Evolutionary conservation across 2,113 vertebrate species (phyloP), one percentile per base, ranked within the genome.

Genomic region (Pangasianodon gigas): DNA sequence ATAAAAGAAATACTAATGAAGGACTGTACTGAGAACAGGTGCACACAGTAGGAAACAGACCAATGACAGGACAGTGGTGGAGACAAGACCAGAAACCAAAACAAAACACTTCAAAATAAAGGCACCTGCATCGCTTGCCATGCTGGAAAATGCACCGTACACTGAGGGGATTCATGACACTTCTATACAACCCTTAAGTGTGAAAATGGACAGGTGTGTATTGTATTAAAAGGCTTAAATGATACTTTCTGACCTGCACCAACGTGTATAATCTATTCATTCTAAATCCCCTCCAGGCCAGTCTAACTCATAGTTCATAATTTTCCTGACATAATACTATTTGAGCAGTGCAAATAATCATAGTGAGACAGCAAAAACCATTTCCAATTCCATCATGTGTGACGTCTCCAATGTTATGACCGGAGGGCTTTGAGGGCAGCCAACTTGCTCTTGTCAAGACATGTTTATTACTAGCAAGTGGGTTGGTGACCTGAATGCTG

Each of bases 381-480:
- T 41, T 54, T 83, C 48, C 60, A 71, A 10, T 88, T 88, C 60
- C 51, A 48, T 41, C 44, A 26, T 81, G 52, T 74, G 83, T 81
- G 60, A 85, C 79, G 32, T 91, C 88, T 87, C 24, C 13, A 81
- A 21, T 75, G 62, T 86, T n/a, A n/a, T 81, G 62, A 80, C 60
- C 86, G 32, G 54, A 82, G 56, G 83, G 44, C 86, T 86, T 37
- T 83, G 54, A 86, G 86, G 80, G 52, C n/a, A 83, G 65, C 41
- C 60, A 85, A 67, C 87, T 89, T 91, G 77, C 44, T 86, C 91
- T 88, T 90, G 83, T 91, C 89, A 86, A 86, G 51, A 77, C 67
- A 0, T 51, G 74, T 90, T 90, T 67, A 84, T 82, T 65, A 69
- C n/a, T n/a, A 19, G 48, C 41, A 56, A 74, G 56, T 37, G 29